These are phyloP conservation scores for Pollicipes pollicipes DNA, from an alignment of 1,140 invertebrate species.

Conservation along the genomic window DNA sequence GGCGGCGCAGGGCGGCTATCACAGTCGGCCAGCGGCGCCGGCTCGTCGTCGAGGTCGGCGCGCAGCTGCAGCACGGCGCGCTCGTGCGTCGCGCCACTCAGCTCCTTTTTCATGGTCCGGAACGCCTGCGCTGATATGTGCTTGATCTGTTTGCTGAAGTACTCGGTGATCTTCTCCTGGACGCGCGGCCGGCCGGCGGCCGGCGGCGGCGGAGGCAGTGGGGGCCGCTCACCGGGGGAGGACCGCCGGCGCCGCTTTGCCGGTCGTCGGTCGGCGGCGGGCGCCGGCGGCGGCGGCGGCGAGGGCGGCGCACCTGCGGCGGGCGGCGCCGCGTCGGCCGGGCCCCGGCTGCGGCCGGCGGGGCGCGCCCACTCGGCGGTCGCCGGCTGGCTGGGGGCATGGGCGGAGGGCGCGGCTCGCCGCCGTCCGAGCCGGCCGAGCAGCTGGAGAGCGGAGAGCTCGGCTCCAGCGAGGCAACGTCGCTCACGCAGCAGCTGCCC, in stretches of 20 bases:
- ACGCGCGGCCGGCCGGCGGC: no score
- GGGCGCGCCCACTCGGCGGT: neutral
- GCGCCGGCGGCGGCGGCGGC: no score
- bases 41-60: neutral
- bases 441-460: neutral
- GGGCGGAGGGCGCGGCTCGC: neutral
- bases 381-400: neutral
- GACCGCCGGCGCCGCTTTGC: neutral
- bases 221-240: neutral
- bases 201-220: no score
- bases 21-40: no score
- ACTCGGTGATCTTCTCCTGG: conserved; percentile 55
- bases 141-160: conserved; percentile 60
- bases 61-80: neutral
- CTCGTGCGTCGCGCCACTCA: neutral
- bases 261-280: neutral
- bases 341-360: neutral
- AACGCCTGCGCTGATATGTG: conserved; percentile 24
- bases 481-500: neutral
- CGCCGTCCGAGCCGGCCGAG: neutral
- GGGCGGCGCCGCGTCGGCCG: neutral
- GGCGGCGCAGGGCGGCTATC: neutral
- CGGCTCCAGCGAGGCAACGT: neutral
- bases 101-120: neutral
- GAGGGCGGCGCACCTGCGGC: no score